These are phyloP conservation scores for Octomys mimax DNA, from an alignment of 2,797 vertebrate genomes.

Conservation along the genomic window DNA sequence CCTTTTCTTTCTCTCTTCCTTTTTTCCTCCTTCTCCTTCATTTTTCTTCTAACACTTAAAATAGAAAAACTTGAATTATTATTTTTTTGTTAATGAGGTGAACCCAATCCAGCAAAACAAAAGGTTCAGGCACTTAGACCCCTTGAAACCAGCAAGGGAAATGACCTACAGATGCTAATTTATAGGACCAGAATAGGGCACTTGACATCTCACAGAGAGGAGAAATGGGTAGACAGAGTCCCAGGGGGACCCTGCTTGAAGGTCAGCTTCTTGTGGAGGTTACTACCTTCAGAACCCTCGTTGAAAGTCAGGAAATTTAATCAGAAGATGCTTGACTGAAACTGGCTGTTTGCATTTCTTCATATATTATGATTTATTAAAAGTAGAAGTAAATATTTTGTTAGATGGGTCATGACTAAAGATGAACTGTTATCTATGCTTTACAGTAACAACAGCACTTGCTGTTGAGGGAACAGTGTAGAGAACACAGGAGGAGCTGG, in stretches of 20 bases:
- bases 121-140: too few relatives aligned
- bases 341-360: background rate
- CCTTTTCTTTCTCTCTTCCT: background rate
- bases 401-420: background rate
- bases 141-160: background rate
- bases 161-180: background rate
- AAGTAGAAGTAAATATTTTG: slow-evolving; percentile 10
- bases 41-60: background rate
- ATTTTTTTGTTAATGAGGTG: background rate
- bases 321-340: background rate
- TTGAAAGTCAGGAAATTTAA: background rate
- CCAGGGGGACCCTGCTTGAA: background rate
- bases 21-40: too few relatives aligned
- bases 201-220: too few relatives aligned
- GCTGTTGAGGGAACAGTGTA: background rate
- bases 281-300: background rate
- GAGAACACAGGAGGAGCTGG: background rate
- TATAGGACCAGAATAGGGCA: background rate
- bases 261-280: background rate
- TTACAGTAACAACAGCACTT: background rate
- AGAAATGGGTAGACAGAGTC: background rate
- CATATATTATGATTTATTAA: background rate
- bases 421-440: background rate
- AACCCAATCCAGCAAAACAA: background rate
- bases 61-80: background rate